phyloP scores from a whole-genome alignment of 2,113 vertebrate genomes.

The Antigone vipio region DNA sequence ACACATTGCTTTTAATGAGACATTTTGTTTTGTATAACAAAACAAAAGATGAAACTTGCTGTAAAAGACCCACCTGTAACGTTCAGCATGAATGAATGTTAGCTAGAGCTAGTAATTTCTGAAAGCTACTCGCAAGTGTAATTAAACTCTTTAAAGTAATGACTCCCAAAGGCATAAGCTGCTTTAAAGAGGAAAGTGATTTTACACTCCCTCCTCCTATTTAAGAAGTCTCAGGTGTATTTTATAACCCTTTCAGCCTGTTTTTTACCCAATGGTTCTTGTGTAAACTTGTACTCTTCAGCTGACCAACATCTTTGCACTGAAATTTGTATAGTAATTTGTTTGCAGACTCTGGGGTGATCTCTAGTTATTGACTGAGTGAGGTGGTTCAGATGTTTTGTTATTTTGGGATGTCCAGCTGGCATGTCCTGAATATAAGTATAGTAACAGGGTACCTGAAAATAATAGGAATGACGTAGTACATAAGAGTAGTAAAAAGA shows the following conservation, averaged over 20 bases:
- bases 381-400: not conserved
- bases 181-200: not conserved
- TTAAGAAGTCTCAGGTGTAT: not conserved
- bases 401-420: not conserved
- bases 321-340: not conserved
- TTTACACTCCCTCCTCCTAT: not conserved
- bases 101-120: not conserved
- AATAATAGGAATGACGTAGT: not conserved
- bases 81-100: not conserved
- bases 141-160: not conserved
- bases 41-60: not conserved
- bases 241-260: not conserved
- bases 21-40: not conserved
- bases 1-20: not conserved
- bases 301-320: not conserved
- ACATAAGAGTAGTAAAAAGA: not conserved
- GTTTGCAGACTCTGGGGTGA: not conserved
- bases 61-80: not conserved
- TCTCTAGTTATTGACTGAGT: not conserved
- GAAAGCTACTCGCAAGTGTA: not conserved
- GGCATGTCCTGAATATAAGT: not conserved
- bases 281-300: not conserved
- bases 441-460: slow-evolving; percentile 8
- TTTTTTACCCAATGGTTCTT: not conserved
- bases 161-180: not conserved